Evolutionary conservation across 2,888 invertebrate genomes (phyloP).

Genomic region (Apodemia hepburni): DNA sequence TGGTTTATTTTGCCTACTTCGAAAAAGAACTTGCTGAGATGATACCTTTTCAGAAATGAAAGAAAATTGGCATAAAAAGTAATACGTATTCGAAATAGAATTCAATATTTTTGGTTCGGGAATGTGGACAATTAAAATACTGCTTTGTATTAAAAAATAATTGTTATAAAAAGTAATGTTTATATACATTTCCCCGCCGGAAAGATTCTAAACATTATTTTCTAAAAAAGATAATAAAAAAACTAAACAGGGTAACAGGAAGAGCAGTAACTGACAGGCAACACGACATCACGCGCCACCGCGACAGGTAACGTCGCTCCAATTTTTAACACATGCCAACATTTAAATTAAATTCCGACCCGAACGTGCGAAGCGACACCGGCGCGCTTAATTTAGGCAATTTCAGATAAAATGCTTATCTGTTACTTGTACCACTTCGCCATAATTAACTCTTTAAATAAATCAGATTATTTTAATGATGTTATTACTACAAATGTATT

Average conservation of each 20-base stretch:
- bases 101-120: no score
- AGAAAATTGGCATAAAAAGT: no score
- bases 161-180: no score
- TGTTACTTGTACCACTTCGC: conserved; percentile 45
- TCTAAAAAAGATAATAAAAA: not conserved
- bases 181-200: no score
- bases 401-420: conserved; percentile 61
- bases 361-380: conserved; percentile 28
- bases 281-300: conserved; percentile 52
- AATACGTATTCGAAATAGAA: no score
- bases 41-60: no score
- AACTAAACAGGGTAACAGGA: not conserved
- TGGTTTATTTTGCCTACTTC: no score
- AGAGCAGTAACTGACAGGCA: conserved; percentile 7
- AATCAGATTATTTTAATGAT: conserved; percentile 17
- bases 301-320: conserved; percentile 29
- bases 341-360: conserved; percentile 24
- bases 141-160: no score
- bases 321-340: conserved; percentile 22
- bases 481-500: not conserved
- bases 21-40: no score
- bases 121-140: no score
- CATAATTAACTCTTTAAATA: conserved; percentile 11
- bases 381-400: conserved; percentile 62
- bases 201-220: no score